Evolutionary conservation across 2,888 invertebrate genomes (phyloP), one percentile per base, ranked within the genome.

Genomic region (Aquatica leii): DNA sequence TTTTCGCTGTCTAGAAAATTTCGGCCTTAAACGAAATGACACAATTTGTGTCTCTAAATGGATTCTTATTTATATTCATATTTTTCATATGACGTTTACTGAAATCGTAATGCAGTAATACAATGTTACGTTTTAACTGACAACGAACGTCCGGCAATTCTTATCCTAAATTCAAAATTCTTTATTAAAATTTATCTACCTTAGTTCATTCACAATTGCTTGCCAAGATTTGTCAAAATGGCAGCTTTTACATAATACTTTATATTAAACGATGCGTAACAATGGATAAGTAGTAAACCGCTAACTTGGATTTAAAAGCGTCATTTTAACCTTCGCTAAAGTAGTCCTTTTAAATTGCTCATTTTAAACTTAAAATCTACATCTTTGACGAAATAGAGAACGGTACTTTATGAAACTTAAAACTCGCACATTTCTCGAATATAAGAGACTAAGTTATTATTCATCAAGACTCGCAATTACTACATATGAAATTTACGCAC

Each of bases 381-480:
- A 40, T 34, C 57, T 65, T 57, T 60, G 57, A 60, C 49, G 51
- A 60, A 65, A 65, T 65, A 56, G 43, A 57, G 59, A 46, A 60
- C 60, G 60, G 56, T 41, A 34, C 60, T 65, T 65, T 41, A 65
- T n/a, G 62, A 65, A 58, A 59, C 54, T 55, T 62, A 49, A 54
- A 55, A 53, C 46, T 46, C 51, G 56, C 40, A n/a, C n/a, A n/a
- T n/a, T n/a, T n/a, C n/a, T n/a, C n/a, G n/a, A n/a, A 62, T 60
- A 60, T 53, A 64, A 59, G 59, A 64, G 59, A 54, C 50, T 59
- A 64, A 64, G 55, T 64, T 59, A 64, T 73, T 72, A 74, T 73
- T 72, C 74, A 74, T 74, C 72, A 73, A 73, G 69, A 71, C n/a
- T 43, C 41, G 14, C 68, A 69, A 66, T 57, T 58, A 62, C 65